A percentile compares a stretch with the other conserved stretches of the same genome.
Conservation (phyloP, 2,888 invertebrate genomes). For the Scaptomyza caliginosa region DNA sequence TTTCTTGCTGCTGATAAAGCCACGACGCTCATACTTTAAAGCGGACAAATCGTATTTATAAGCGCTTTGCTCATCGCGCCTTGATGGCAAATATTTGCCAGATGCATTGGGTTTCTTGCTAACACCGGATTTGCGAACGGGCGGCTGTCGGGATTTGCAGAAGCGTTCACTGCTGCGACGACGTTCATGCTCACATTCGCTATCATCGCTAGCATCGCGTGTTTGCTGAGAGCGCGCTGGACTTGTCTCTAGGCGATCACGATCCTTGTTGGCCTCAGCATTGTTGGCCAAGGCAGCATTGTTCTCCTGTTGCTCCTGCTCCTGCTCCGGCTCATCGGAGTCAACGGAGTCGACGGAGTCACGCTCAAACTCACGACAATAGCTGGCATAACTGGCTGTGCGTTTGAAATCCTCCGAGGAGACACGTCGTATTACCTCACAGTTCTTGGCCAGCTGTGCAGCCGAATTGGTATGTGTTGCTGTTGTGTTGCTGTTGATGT, state of each 20-base stretch:
- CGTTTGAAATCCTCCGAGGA: slow-evolving; percentile 82
- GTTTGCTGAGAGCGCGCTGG: slow-evolving; percentile 82
- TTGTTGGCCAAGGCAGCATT: slow-evolving; percentile 78
- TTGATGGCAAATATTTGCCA: slow-evolving; percentile 75
- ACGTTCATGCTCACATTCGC: slow-evolving; percentile 87
- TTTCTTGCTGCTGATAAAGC: slow-evolving; percentile 82
- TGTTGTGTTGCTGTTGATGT: not conserved
- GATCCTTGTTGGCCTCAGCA: slow-evolving; percentile 70
- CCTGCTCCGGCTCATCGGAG: slow-evolving; percentile 21
- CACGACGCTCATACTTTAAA: slow-evolving; percentile 83
- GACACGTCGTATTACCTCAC: slow-evolving; percentile 80
- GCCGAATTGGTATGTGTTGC: slow-evolving; percentile 57
- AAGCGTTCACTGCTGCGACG: slow-evolving; percentile 88
- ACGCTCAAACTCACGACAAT: slow-evolving; percentile 72
- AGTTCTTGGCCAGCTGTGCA: slow-evolving; percentile 16
- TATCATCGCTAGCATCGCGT: slow-evolving; percentile 84
- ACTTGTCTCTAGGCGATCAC: slow-evolving; percentile 82
- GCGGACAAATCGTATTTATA: slow-evolving; percentile 83
- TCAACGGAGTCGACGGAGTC: slow-evolving; percentile 41
- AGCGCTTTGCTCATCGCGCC: slow-evolving; percentile 82
- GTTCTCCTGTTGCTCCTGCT: slow-evolving; percentile 68
- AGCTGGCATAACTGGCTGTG: slow-evolving; percentile 76
- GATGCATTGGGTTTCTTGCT: slow-evolving; percentile 78
- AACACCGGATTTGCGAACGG: slow-evolving; percentile 85
- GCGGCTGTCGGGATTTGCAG: slow-evolving; percentile 86